Base-by-base conservation (phyloP, 2,113 vertebrate species). In the Carassius auratus region DNA sequence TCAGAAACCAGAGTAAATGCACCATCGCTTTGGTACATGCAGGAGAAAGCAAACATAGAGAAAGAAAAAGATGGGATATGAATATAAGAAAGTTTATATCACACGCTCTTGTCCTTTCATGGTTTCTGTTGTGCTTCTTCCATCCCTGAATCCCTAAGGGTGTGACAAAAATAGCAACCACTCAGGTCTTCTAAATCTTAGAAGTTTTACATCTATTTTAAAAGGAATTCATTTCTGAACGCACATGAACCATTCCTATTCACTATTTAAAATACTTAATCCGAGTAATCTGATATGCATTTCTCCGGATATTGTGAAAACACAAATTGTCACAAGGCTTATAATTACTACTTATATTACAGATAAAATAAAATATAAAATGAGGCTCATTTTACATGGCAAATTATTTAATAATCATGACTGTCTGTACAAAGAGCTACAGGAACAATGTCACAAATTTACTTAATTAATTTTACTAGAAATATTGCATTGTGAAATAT, bases 1-100 rank as follows among this genome's bases (percentile, higher is more conserved):
- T 23, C 48, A 23, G 81, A 73, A 83, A 83, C 81, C 64, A 55
- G 38, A n/a, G 26, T 75, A 75, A 75, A 75, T 48, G 48, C 74
- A n/a, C 69, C 38, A n/a, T 42, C 0, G 3, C 14, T 76, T 9
- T 13, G 76, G 12, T 2, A 23, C 4, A 23, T 59, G 26, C 33
- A 6, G 4, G 13, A 50, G 73, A 76, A 76, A 26, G 45, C 45
- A 17, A 30, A 33, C 7, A 12, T 55, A 76, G 15, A 26, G 14
- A 55, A 33, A 19, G 48, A 61, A 7, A 55, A 33, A 59, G 15
- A 33, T 21, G 33, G 23, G 7, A 57, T 36, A 36, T 59, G 0
- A 59, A 12, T 57, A 30, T 36, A 50, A 76, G n/a, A 38, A 38
- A 7, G 30, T 69, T 14, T 3, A 14, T 68, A 17, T 36, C 64